Conservation (phyloP, 2,113 vertebrate genomes). For the Muscicapa adusta region DNA sequence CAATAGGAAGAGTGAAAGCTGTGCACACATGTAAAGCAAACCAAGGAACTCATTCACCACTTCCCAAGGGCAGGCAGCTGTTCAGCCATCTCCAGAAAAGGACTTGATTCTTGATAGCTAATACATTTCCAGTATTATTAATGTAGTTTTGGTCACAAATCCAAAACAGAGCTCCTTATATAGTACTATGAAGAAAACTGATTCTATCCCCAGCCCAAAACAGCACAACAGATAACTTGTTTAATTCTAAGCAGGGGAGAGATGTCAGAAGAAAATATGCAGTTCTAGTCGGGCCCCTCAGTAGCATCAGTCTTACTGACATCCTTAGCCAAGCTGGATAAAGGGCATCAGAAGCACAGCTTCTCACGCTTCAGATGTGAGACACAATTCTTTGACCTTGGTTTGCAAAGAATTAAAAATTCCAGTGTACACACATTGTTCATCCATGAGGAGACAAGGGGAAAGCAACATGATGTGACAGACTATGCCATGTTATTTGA, state of each 20-base stretch:
- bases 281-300: neutral
- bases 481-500: neutral
- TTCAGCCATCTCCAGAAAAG: neutral
- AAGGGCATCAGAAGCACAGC: neutral
- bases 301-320: neutral
- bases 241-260: neutral
- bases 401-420: neutral
- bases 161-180: neutral
- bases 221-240: neutral
- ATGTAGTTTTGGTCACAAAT: neutral
- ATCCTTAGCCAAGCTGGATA: neutral
- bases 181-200: neutral
- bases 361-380: neutral
- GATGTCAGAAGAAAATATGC: neutral
- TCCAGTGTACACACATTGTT: neutral
- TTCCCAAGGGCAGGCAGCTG: neutral
- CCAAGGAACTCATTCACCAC: neutral
- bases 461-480: neutral
- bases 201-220: neutral
- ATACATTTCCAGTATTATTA: neutral
- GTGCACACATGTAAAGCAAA: neutral
- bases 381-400: neutral
- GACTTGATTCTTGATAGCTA: accelerated
- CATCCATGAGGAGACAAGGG: neutral
- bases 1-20: neutral